These are phyloP conservation scores for Eolophus roseicapilla DNA, from an alignment of 2,113 vertebrate genomes.

Conservation along the genomic window DNA sequence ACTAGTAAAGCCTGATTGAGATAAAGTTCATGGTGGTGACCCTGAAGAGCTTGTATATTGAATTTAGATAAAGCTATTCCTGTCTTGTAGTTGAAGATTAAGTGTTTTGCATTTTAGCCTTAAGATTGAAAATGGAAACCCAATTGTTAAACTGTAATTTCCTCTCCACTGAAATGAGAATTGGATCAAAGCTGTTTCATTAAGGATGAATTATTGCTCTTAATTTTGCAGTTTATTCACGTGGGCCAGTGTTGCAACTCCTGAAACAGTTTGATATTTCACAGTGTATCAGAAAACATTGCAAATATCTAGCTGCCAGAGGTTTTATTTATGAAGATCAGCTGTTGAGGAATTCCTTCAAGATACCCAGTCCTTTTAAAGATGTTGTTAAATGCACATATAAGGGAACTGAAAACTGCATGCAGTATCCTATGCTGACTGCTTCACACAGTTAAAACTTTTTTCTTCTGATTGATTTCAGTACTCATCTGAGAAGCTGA, in stretches of 20 bases:
- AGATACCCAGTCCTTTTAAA: not conserved
- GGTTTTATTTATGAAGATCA: not conserved
- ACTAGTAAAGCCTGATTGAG: not conserved
- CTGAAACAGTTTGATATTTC: not conserved
- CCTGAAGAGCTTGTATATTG: not conserved
- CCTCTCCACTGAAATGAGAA: not conserved
- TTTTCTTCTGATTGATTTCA: conserved; percentile 71
- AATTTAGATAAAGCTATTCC: not conserved
- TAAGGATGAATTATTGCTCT: not conserved
- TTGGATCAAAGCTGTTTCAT: not conserved
- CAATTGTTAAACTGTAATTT: not conserved
- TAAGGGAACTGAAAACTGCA: not conserved
- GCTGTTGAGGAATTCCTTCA: conserved; percentile 23
- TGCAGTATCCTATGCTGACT: not conserved
- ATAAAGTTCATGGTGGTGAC: not conserved
- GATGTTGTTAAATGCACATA: not conserved
- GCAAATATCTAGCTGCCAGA: not conserved
- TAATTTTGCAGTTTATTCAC: not conserved
- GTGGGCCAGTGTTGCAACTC: not conserved
- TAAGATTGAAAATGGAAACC: not conserved
- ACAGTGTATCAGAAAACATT: not conserved
- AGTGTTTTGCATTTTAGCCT: not conserved
- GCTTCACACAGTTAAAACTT: conserved; percentile 29
- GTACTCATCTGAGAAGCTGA: conserved; percentile 76
- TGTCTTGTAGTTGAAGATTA: not conserved